phyloP scores from a whole-genome alignment of 2,113 vertebrate species.

The Lampris megalopsis region DNA sequence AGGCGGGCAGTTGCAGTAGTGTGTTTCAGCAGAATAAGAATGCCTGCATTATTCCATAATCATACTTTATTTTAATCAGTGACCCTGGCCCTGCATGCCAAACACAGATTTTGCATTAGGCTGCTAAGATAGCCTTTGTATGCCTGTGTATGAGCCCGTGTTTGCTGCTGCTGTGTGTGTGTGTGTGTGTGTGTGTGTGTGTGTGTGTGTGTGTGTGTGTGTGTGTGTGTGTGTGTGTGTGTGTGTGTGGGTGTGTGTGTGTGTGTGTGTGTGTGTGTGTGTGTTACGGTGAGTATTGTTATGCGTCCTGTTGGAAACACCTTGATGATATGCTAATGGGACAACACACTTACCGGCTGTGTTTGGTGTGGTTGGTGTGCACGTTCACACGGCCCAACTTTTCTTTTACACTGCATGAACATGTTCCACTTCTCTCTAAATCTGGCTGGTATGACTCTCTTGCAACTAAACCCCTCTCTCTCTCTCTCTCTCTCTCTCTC shows the following conservation, averaged over 20 bases:
- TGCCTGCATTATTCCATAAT: conserved; percentile 86
- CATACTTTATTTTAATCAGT: conserved; percentile 86
- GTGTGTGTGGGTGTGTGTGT: conserved; percentile 29
- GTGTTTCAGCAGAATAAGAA: conserved; percentile 79
- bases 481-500: too few relatives aligned
- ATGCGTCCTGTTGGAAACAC: conserved; percentile 30
- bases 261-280: conserved; percentile 21
- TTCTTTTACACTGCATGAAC: conserved; percentile 21
- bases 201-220: conserved; percentile 18
- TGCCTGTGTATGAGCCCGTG: conserved; percentile 19
- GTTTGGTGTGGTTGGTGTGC: conserved; percentile 14
- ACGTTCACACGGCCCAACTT: conserved; percentile 24
- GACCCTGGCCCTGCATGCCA: conserved; percentile 85
- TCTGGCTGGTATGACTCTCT: conserved; percentile 15
- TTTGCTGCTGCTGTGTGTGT: conserved; percentile 27
- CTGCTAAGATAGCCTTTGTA: conserved; percentile 39
- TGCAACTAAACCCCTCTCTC: conserved; percentile 12
- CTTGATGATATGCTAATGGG: conserved; percentile 34
- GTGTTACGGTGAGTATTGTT: conserved; percentile 64
- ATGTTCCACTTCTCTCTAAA: background rate
- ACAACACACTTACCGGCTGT: background rate
- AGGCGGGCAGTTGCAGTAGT: conserved; percentile 52
- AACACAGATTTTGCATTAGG: conserved; percentile 85
- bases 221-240: conserved; percentile 25
- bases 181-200: conserved; percentile 42